phyloP scores from a whole-genome alignment of 2,113 vertebrate genomes.

The Campylorhamphus procurvoides region DNA sequence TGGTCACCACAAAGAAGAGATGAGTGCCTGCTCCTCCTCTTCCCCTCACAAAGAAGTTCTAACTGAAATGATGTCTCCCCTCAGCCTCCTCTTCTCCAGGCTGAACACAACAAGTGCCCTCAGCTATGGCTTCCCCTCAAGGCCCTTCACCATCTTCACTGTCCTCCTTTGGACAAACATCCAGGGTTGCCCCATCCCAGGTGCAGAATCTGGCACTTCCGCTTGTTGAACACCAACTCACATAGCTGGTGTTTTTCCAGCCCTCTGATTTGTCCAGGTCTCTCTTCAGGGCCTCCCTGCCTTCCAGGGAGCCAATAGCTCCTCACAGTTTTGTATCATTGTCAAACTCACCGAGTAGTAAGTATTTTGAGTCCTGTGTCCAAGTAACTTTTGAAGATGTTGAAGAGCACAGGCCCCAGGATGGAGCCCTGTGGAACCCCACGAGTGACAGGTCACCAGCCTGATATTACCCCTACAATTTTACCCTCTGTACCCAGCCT shows the following conservation, averaged over 20 bases:
- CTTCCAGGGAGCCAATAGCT: background rate
- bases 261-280: background rate
- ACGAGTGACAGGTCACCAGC: background rate
- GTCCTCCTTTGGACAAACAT: background rate
- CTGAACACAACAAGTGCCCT: background rate
- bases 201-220: background rate
- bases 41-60: rapidly evolving
- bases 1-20: too few species aligned
- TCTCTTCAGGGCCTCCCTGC: background rate
- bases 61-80: too few species aligned
- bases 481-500: background rate
- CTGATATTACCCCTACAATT: background rate
- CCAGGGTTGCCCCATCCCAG: background rate
- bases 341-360: background rate
- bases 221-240: background rate
- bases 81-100: background rate
- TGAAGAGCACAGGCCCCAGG: background rate
- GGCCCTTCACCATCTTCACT: background rate
- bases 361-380: background rate
- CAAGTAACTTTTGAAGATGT: background rate
- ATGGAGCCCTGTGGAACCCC: background rate
- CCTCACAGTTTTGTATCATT: background rate
- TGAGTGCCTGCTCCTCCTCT: rapidly evolving
- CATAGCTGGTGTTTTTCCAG: background rate
- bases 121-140: rapidly evolving